Percentiles rank a stretch among this genome's conserved stretches.
Evolutionary conservation across 2,113 vertebrate species (phyloP).

Genomic region (Nestor notabilis): DNA sequence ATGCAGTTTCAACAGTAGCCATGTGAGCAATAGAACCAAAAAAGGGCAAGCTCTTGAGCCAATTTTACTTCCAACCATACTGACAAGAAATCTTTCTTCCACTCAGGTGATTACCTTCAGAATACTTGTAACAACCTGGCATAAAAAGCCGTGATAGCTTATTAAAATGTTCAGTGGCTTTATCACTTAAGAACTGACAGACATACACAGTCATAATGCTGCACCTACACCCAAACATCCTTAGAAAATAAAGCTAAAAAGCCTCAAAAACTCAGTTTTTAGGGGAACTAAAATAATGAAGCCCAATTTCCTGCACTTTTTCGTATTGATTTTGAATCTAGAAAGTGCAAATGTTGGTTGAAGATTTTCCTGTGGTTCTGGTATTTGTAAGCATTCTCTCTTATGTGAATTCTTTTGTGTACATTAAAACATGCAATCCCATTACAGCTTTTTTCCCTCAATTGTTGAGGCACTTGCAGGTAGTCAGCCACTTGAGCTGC

Average conservation of each 20-base stretch:
- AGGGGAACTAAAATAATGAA: background rate
- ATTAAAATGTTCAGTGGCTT: background rate
- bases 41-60: background rate
- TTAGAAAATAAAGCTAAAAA: background rate
- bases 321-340: background rate
- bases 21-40: background rate
- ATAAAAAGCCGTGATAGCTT: background rate
- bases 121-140: background rate
- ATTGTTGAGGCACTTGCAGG: background rate
- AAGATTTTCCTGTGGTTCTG: background rate
- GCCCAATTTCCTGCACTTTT: background rate
- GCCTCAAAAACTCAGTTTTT: background rate
- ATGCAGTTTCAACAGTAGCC: background rate
- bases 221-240: accelerated
- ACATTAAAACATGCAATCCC: background rate
- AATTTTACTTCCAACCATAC: background rate
- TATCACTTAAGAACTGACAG: background rate
- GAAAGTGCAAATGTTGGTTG: background rate
- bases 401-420: accelerated
- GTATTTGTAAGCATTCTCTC: background rate
- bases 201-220: background rate
- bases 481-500: background rate
- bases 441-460: background rate
- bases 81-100: background rate
- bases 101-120: background rate